A percentile compares a stretch with the other conserved stretches of the same genome.
phyloP scores from a whole-genome alignment of 2,888 invertebrate genomes.

The Lochmaea capreae region DNA sequence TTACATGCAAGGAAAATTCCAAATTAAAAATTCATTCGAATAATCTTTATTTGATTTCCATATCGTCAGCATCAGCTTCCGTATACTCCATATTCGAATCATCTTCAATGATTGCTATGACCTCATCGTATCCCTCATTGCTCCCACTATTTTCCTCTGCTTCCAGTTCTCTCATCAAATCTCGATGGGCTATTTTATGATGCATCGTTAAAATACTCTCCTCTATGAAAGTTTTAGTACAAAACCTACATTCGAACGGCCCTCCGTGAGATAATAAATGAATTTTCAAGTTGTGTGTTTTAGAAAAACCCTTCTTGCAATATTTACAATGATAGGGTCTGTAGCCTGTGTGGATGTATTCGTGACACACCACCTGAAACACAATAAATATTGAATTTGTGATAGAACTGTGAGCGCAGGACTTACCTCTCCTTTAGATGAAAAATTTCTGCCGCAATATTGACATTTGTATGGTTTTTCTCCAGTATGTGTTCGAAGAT shows the following conservation, averaged over 20 bases:
- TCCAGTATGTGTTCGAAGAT: constrained; percentile 83
- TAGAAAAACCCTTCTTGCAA: constrained; percentile 65
- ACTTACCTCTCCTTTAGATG: constrained; percentile 72
- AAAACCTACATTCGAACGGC: constrained; percentile 51
- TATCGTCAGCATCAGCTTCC: not conserved
- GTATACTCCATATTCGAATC: constrained; percentile 1
- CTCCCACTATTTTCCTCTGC: constrained; percentile 28
- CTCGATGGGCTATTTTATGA: constrained; percentile 48
- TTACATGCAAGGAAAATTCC: too few species aligned
- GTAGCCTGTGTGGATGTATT: constrained; percentile 65
- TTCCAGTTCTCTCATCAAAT: constrained; percentile 25
- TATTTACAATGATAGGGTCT: constrained; percentile 64
- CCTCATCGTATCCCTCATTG: constrained; percentile 10
- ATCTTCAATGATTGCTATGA: not conserved
- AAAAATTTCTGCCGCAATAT: constrained; percentile 81
- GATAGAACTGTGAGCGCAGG: too few species aligned
- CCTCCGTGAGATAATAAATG: constrained; percentile 68
- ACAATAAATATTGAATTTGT: not conserved
- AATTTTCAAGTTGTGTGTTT: constrained; percentile 62
- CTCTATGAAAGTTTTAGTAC: constrained; percentile 48
- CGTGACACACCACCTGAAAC: constrained; percentile 45
- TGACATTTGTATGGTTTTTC: constrained; percentile 82
- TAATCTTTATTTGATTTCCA: not conserved
- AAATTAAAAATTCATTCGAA: too few species aligned
- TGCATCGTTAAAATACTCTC: constrained; percentile 50